phyloP scores from a whole-genome alignment of 2,797 vertebrate genomes.

The Gambusia yucatana region DNA sequence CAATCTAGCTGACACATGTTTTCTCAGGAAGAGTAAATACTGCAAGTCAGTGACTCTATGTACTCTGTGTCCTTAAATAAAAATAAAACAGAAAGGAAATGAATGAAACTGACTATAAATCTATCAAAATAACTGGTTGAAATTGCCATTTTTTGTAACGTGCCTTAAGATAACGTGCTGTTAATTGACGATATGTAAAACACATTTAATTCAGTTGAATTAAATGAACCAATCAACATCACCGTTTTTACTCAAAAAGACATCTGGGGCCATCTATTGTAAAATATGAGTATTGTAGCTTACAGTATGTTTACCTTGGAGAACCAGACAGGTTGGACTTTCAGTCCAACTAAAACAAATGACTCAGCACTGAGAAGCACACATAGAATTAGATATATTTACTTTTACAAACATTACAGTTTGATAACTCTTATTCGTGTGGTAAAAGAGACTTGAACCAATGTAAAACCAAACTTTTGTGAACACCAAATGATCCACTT shows the following conservation, averaged over 20 bases:
- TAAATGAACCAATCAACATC: not conserved
- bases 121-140: not conserved
- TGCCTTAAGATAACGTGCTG: not conserved
- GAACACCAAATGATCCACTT: slow-evolving; percentile 14
- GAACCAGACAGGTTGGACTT: not conserved
- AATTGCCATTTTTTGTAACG: not conserved
- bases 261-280: not conserved
- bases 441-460: slow-evolving; percentile 13
- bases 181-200: not conserved
- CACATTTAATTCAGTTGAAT: not conserved
- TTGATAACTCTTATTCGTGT: slow-evolving; percentile 5
- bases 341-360: not conserved
- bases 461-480: not conserved
- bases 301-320: not conserved
- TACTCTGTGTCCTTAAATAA: not conserved
- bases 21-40: not conserved
- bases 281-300: not conserved
- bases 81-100: not conserved
- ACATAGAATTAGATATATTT: not conserved
- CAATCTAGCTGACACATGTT: not conserved
- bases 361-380: slow-evolving; percentile 5
- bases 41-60: not conserved
- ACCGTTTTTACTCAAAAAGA: not conserved
- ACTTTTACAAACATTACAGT: not conserved
- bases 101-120: not conserved